Evolutionary conservation across 2,888 invertebrate species (phyloP).

Genomic region (Cataglyphis rosenhaueri): DNA sequence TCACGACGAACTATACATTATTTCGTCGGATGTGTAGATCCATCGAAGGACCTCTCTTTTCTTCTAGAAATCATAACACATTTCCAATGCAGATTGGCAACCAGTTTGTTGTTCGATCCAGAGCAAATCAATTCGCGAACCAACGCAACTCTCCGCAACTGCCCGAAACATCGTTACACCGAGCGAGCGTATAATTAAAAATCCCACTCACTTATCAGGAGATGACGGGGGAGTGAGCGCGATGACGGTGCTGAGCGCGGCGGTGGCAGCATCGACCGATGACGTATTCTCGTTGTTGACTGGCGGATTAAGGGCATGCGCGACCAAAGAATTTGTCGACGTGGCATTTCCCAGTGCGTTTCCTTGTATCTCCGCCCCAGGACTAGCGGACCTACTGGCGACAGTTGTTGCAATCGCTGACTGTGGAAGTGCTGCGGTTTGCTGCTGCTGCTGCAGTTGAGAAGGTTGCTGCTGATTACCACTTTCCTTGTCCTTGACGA

Average conservation of each 20-base stretch:
- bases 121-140: not conserved
- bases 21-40: not conserved
- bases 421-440: conserved; percentile 51
- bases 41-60: not conserved
- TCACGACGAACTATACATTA: conserved; percentile 13
- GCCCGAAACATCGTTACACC: conserved; percentile 46
- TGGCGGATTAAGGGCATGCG: conserved; percentile 78
- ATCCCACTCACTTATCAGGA: conserved; percentile 87
- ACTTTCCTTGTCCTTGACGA: conserved; percentile 83
- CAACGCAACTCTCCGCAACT: conserved; percentile 51
- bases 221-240: conserved; percentile 88
- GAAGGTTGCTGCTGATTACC: conserved; percentile 33
- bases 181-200: conserved; percentile 75
- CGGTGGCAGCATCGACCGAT: conserved; percentile 82
- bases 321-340: conserved; percentile 72
- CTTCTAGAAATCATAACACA: conserved; percentile 15
- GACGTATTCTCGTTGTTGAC: conserved; percentile 81
- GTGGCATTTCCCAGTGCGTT: conserved; percentile 66
- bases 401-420: conserved; percentile 65
- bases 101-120: not conserved
- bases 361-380: conserved; percentile 73
- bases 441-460: conserved; percentile 69
- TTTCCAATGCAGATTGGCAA: conserved; percentile 24
- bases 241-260: conserved; percentile 83
- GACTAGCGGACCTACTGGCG: conserved; percentile 83